These are phyloP conservation scores for Lathronympha strigana DNA, from an alignment of 2,888 invertebrate species.

Conservation along the genomic window DNA sequence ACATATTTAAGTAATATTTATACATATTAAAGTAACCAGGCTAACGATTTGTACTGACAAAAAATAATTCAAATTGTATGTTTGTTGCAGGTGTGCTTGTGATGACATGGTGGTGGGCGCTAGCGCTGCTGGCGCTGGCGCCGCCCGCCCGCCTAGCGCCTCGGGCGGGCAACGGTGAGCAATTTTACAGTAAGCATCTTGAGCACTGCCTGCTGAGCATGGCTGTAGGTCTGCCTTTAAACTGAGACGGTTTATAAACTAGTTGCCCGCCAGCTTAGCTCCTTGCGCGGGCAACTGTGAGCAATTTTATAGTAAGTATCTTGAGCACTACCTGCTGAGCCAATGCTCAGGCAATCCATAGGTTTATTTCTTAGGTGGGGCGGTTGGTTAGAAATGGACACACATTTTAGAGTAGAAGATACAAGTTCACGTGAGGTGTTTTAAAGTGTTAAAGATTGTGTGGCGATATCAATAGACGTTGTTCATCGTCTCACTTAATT, in stretches of 20 bases:
- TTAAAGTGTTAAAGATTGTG: too few species aligned
- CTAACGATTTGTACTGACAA: too few species aligned
- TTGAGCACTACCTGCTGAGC: not conserved
- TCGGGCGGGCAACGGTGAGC: conserved; percentile 81
- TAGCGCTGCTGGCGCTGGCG: conserved; percentile 77
- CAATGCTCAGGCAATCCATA: too few species aligned
- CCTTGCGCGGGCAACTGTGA: not conserved
- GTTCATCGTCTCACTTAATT: too few species aligned
- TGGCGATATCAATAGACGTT: too few species aligned
- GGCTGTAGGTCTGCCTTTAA: not conserved
- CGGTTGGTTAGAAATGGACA: too few species aligned
- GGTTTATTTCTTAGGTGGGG: too few species aligned
- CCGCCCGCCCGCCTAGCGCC: conserved; percentile 78
- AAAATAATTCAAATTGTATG: not conserved
- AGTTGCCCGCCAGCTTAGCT: not conserved
- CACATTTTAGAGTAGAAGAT: too few species aligned
- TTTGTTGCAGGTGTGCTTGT: conserved; percentile 81
- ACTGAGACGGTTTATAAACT: too few species aligned
- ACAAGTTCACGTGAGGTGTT: too few species aligned
- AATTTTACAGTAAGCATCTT: conserved; percentile 80
- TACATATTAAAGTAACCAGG: too few species aligned
- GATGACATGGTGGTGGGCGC: conserved; percentile 84
- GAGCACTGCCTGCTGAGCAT: conserved; percentile 51
- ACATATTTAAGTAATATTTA: too few species aligned
- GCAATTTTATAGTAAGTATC: not conserved